Evolutionary conservation across 2,797 vertebrate species (phyloP), one percentile per base, ranked within the genome.

Genomic region (Dipus sagitta): DNA sequence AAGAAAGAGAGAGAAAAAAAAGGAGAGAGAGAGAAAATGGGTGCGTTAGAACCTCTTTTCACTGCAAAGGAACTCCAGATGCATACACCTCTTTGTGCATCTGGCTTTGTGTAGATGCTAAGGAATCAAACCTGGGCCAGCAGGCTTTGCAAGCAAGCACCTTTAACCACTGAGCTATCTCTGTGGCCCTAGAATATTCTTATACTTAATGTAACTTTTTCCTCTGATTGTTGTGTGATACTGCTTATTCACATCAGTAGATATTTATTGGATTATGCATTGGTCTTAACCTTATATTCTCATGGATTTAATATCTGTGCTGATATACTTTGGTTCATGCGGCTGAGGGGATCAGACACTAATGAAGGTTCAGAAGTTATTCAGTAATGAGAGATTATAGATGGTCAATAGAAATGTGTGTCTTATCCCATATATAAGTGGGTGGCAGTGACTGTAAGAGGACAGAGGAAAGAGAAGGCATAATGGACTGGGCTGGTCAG

Each of bases 151-250:
- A 58, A 58, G 54, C 54, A 58, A 58, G 54, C 17, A 58, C 13
- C 13, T 58, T 58, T 58, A 58, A 58, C 54, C 13, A 58, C 54
- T 58, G 13, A 58, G 54, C 14, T 0, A 58, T 17, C 54, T 58
- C 54, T 17, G 13, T 58, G 54, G 14, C 54, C 54, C 54, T 58
- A 77, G 67, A 85, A 26, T 75, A 26, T 52, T 80, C 52, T 87
- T 18, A 11, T 54, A 75, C 32, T 76, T 52, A 82, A 18, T 42
- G 14, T 52, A 88, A 21, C n/a, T 20, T 77, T 96, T 94, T 38
- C 81, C 75, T 90, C 82, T 80, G 93, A 64, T 70, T 26, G 26
- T 64, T 86, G 68, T 42, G 18, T 93, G 67, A 47, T 62, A 68
- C 32, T 47, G 13, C 68, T 75, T 88, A 34, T 86, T 90, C 58